phyloP scores from a whole-genome alignment of 2,797 vertebrate species.

The Pygocentrus nattereri region DNA sequence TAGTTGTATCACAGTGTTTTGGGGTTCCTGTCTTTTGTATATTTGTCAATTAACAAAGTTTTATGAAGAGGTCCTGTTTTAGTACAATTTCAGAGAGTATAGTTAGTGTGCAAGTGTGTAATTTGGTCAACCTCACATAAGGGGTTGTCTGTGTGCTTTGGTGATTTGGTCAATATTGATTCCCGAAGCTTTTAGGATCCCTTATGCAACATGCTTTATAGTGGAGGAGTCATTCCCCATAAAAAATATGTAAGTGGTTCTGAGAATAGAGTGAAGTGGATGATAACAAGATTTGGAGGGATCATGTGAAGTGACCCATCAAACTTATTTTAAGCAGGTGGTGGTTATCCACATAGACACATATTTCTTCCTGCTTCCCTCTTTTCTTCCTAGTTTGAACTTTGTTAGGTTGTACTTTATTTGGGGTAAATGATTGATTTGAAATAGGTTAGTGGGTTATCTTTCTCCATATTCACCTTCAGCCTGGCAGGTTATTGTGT shows the following conservation, averaged over 20 bases:
- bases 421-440: background rate
- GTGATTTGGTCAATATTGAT: background rate
- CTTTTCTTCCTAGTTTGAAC: background rate
- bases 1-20: background rate
- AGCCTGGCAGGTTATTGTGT: background rate
- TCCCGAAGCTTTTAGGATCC: too few relatives aligned
- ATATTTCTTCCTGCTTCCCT: too few relatives aligned
- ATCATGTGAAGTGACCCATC: background rate
- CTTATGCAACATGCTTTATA: background rate
- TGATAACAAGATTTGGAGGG: background rate
- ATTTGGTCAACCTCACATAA: background rate
- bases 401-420: background rate
- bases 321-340: background rate
- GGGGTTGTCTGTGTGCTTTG: too few relatives aligned
- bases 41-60: background rate
- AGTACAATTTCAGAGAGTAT: background rate
- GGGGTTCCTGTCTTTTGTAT: background rate
- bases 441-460: background rate
- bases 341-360: slow-evolving; percentile 7
- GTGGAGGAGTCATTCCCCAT: too few relatives aligned
- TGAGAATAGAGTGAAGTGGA: background rate
- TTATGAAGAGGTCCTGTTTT: background rate
- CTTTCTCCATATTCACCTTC: background rate
- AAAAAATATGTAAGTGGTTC: background rate
- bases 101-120: background rate